Base-by-base conservation (phyloP, 2,113 vertebrate genomes). In the Willisornis vidua region DNA sequence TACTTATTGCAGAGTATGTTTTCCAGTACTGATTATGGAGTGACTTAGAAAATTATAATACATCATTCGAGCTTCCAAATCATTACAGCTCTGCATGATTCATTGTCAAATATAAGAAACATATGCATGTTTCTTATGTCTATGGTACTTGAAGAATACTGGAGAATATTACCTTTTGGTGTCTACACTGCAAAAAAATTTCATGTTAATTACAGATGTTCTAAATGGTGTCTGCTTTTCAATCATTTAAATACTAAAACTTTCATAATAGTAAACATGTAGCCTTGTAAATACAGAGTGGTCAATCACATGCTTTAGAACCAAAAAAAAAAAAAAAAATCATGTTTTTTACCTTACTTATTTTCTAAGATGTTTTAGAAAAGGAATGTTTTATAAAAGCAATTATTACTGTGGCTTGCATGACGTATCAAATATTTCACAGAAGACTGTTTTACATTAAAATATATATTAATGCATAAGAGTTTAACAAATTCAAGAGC, bases 111-210 rank as follows among this genome's bases (percentile, higher is more conserved):
- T 59, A 25, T 7, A 68, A 88, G 71, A 68, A 83, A 51, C 3
- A 18, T 1, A 23, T 11, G 19, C 1, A 1, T 66, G 45, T 79
- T 54, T 76, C 10, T 46, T 20, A 26, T 9, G 18, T 43, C 19
- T 49, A 29, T 25, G 4, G 24, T 54, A 6, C 46, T 84, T 70
- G 8, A 35, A 58, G 9, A 74, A 28, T 41, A 57, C 39, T 74
- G 22, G 12, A 70, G 25, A 84, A 62, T 58, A 52, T 33, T 65
- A 55, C 39, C 10, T 48, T 81, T 84, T 57, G 6, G 3, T 66
- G 10, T 0, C 0, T 43, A 19, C 3, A 9, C 3, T 49, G 14
- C 15, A 73, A 74, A 80, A 72, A 63, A 6, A 3, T 3, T 11
- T 43, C 13, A 33, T 59, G 12, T 35, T 33, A 82, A 45, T 82